These are phyloP conservation scores for Scaptomyza tumidula DNA, from an alignment of 2,888 invertebrate genomes.

Conservation along the genomic window DNA sequence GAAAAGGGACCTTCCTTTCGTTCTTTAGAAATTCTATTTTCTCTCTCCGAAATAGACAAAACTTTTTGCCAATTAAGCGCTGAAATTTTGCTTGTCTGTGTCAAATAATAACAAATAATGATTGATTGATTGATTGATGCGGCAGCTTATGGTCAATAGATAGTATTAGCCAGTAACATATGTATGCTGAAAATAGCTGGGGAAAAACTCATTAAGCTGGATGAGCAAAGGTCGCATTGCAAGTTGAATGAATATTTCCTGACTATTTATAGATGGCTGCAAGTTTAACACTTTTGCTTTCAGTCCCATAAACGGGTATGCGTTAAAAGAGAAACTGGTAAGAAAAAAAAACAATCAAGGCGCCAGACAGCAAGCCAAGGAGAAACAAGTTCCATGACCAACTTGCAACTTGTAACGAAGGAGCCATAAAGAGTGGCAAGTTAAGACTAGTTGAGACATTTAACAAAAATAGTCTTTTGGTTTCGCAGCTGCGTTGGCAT, in stretches of 20 bases:
- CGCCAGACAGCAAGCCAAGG: slow-evolving; percentile 22
- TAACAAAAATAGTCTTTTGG: slow-evolving; percentile 28
- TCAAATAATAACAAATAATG: slow-evolving; percentile 18
- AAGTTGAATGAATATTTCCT: slow-evolving; percentile 34
- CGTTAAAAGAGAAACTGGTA: slow-evolving; percentile 22
- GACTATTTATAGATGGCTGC: slow-evolving; percentile 52
- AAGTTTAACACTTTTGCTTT: slow-evolving; percentile 62
- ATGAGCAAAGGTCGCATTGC: slow-evolving; percentile 9
- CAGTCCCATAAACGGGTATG: slow-evolving; percentile 18
- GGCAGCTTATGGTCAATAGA: slow-evolving; percentile 2
- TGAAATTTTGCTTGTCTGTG: slow-evolving; percentile 5
- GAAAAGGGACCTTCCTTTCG: not conserved
- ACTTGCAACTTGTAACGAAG: not conserved
- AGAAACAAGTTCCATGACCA: slow-evolving; percentile 28
- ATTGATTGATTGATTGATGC: slow-evolving; percentile 29
- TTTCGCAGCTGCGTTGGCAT: slow-evolving; percentile 18
- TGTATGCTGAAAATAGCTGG: slow-evolving; percentile 16
- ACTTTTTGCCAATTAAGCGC: slow-evolving; percentile 11
- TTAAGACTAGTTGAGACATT: slow-evolving; percentile 25
- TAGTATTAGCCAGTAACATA: slow-evolving; percentile 2
- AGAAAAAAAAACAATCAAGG: slow-evolving; percentile 26
- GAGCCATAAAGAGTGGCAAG: not conserved
- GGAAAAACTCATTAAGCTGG: slow-evolving; percentile 33
- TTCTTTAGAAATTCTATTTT: not conserved
- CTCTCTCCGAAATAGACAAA: slow-evolving; percentile 1